Base-by-base conservation (phyloP, 2,888 invertebrate species). In the Clusia tigrina region DNA sequence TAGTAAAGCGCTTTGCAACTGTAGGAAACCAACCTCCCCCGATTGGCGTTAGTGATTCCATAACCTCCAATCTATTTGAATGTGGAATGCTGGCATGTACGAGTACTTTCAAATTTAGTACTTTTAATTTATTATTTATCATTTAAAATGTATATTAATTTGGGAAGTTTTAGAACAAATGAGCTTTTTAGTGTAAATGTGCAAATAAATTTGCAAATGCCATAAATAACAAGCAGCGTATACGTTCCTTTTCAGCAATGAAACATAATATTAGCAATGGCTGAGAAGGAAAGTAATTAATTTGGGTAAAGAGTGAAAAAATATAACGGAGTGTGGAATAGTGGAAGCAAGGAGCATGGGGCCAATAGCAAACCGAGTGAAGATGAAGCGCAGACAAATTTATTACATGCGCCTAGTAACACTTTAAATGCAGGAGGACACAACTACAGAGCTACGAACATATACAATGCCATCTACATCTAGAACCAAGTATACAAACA, bases 391-490 rank as follows among this genome's bases (percentile, higher is more conserved):
- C 42, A 42, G 42, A 42, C 42, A 42, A 42, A 42, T 42, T 15
- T 42, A 42, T 42, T 42, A 42, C 42, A 42, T 17, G 42, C 3
- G 42, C 42, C 42, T 42, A 12, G 42, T n/a, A 15, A 25, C 15
- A 59, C 53, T 38, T n/a, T n/a, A n/a, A n/a, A n/a, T n/a, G n/a
- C n/a, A n/a, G n/a, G n/a, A n/a, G n/a, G n/a, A n/a, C 52, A 23
- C 53, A 38, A 38, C n/a, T n/a, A 38, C 53, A 59, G 53, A 58
- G 25, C 24, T 51, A 58, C 51, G 51, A 24, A 51, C 58, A 58
- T 51, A 46, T 24, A 20, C 46, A 42, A 15, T 32, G 6, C 12
- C 32, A 32, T 32, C 6, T 6, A 32, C 32, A 32, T 6, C 32
- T 6, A 32, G 6, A 32, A 6, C 6, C 32, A 32, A 32, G 32